Evolutionary conservation across 2,888 invertebrate genomes (phyloP).

Genomic region (Epinotia nisella): DNA sequence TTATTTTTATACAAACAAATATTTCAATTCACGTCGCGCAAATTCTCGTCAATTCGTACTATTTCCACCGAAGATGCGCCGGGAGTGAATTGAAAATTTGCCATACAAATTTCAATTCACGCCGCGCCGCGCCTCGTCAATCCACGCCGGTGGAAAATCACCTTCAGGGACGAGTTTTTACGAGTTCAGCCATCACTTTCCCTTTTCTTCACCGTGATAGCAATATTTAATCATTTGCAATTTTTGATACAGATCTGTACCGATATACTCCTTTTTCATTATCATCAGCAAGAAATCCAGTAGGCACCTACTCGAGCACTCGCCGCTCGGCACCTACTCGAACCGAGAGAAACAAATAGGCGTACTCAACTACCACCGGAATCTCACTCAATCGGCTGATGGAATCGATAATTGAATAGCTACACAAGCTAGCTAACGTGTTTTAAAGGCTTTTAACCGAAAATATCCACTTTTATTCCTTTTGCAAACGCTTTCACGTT

Average conservation of each 20-base stretch:
- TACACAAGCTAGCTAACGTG: constrained; percentile 42
- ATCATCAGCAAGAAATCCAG: neutral
- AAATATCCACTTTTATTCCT: constrained; percentile 31
- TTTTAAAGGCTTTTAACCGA: constrained; percentile 42
- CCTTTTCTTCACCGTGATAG: too few relatives aligned
- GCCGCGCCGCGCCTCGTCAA: too few relatives aligned
- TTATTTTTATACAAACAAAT: too few relatives aligned
- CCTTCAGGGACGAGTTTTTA: too few relatives aligned
- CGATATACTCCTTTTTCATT: neutral
- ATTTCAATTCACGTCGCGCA: too few relatives aligned
- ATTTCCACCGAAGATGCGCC: too few relatives aligned
- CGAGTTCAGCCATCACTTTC: neutral
- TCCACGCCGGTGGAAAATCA: too few relatives aligned
- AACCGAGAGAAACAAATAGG: constrained; percentile 41
- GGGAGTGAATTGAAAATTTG: too few relatives aligned
- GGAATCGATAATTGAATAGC: constrained; percentile 45
- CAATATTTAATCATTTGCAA: too few relatives aligned
- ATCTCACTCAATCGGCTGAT: constrained; percentile 43
- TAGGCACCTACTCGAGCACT: neutral
- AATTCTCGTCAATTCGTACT: too few relatives aligned
- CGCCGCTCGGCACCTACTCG: neutral
- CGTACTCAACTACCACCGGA: constrained; percentile 30
- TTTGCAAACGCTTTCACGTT: constrained; percentile 27
- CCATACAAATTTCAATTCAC: too few relatives aligned
- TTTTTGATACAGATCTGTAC: neutral